These are phyloP conservation scores for Dendrolimus houi DNA, from an alignment of 2,888 invertebrate genomes.

Conservation along the genomic window DNA sequence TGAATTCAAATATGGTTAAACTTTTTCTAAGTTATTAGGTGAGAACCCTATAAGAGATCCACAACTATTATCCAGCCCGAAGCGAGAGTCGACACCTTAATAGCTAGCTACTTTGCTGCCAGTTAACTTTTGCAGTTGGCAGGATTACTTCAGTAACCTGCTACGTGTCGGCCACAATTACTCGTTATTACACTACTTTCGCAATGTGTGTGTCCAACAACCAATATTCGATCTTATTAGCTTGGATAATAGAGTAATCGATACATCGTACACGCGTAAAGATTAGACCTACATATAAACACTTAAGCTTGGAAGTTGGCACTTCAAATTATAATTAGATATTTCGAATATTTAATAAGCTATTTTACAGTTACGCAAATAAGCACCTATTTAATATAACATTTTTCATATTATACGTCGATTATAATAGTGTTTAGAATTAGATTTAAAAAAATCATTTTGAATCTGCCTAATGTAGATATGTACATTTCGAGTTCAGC, in stretches of 20 bases:
- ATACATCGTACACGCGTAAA: slow-evolving; percentile 18
- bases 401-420: no score
- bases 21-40: slow-evolving; percentile 2
- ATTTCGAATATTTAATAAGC: no score
- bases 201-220: slow-evolving; percentile 34
- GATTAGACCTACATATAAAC: slow-evolving; percentile 14
- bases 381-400: no score
- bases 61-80: slow-evolving; percentile 43
- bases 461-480: no score
- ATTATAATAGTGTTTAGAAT: no score
- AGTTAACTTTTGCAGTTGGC: slow-evolving; percentile 40
- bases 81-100: slow-evolving; percentile 27
- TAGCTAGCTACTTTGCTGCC: slow-evolving; percentile 28
- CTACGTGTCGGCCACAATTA: slow-evolving; percentile 55
- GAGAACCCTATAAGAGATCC: slow-evolving; percentile 27
- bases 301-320: slow-evolving; percentile 5
- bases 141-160: slow-evolving; percentile 52
- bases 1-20: no score
- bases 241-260: slow-evolving; percentile 26
- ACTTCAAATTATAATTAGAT: neutral
- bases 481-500: no score
- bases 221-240: slow-evolving; percentile 46
- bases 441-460: no score
- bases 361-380: no score
- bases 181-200: slow-evolving; percentile 40